Evolutionary conservation across 2,113 vertebrate species (phyloP).

Genomic region (Tretioscincus oriximinensis): DNA sequence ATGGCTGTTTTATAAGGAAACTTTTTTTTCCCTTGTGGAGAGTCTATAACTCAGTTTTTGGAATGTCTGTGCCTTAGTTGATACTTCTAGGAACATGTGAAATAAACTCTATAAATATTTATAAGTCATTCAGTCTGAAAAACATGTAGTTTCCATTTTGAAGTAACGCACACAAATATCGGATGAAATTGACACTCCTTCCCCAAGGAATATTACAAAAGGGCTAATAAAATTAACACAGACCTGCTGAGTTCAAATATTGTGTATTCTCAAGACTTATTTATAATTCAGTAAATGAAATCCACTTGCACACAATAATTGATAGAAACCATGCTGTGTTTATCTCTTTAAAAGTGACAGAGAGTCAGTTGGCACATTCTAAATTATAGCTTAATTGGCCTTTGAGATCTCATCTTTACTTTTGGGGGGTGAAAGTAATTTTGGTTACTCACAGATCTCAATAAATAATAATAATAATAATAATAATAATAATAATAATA

Average conservation of each 20-base stretch:
- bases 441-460: conserved; percentile 28
- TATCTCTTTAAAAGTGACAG: conserved; percentile 25
- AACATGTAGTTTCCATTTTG: not conserved
- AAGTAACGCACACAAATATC: not conserved
- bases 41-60: not conserved
- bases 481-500: too few relatives aligned
- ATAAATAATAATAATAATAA: too few relatives aligned
- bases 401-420: conserved; percentile 29
- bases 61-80: not conserved
- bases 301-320: conserved; percentile 22
- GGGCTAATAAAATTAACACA: conserved; percentile 1
- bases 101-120: conserved; percentile 9
- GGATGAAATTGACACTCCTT: conserved; percentile 1
- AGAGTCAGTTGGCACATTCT: conserved; percentile 26
- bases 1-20: not conserved
- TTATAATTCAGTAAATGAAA: conserved; percentile 13
- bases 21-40: not conserved
- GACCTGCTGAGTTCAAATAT: conserved; percentile 24
- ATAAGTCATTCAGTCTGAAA: not conserved
- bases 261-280: not conserved
- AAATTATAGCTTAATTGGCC: conserved; percentile 31
- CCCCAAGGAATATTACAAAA: not conserved
- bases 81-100: conserved; percentile 1
- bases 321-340: conserved; percentile 11
- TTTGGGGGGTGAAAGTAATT: not conserved